Conservation (phyloP, 2,113 vertebrate species). For the Mormyrus lacerda region DNA sequence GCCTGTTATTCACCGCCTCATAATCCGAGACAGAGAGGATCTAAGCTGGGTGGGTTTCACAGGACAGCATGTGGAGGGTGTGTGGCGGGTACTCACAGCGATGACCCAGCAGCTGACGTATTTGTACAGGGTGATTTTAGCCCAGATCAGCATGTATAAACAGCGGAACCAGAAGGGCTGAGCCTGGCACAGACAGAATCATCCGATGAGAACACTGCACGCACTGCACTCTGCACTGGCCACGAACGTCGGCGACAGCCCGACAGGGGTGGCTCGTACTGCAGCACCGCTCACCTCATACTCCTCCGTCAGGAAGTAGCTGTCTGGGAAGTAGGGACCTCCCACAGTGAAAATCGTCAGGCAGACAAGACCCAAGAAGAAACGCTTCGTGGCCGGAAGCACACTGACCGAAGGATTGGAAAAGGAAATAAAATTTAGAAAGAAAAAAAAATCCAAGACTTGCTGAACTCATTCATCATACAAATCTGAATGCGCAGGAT, state of each 20-base stretch:
- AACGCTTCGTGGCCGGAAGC: slow-evolving; percentile 76
- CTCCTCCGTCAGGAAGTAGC: slow-evolving; percentile 76
- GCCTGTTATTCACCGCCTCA: background rate
- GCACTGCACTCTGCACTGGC: background rate
- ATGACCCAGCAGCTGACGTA: slow-evolving; percentile 97
- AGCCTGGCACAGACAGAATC: slow-evolving; percentile 54
- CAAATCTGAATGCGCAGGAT: background rate
- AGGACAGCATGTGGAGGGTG: background rate
- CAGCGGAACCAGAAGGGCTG: slow-evolving; percentile 89
- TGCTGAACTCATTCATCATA: background rate
- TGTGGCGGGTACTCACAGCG: slow-evolving; percentile 68
- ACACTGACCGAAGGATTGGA: slow-evolving; percentile 49
- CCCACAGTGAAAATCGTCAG: slow-evolving; percentile 72
- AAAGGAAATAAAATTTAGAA: background rate
- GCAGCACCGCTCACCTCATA: slow-evolving; percentile 69
- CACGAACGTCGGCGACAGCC: background rate
- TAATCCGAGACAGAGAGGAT: background rate
- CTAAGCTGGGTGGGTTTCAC: background rate
- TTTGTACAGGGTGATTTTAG: slow-evolving; percentile 88
- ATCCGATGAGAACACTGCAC: slow-evolving; percentile 5
- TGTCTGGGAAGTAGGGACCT: slow-evolving; percentile 71
- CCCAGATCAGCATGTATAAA: slow-evolving; percentile 85
- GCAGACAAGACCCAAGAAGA: slow-evolving; percentile 77
- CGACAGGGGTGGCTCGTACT: background rate
- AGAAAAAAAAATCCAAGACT: background rate